Evolutionary conservation across 2,888 invertebrate genomes (phyloP).

Genomic region (Lasioglossum lativentre): DNA sequence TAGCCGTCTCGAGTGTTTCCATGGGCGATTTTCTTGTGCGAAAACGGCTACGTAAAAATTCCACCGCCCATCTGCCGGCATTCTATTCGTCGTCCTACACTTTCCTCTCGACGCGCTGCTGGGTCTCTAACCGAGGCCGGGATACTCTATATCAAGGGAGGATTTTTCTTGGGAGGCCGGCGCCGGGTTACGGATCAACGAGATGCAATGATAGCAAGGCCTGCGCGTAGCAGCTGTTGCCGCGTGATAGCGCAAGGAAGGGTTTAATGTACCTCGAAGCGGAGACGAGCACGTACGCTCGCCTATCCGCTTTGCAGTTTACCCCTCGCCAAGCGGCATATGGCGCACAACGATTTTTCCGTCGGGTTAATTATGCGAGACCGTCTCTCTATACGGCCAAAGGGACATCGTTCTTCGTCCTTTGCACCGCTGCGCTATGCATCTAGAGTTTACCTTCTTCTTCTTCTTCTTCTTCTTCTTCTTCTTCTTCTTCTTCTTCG

Average conservation of each 20-base stretch:
- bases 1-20: neutral
- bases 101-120: neutral
- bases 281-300: conserved; percentile 66
- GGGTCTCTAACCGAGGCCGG: neutral
- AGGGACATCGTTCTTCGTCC: conserved; percentile 66
- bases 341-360: conserved; percentile 81
- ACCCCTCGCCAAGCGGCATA: conserved; percentile 78
- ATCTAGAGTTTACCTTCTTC: neutral
- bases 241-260: conserved; percentile 79
- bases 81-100: neutral
- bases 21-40: neutral
- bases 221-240: conserved; percentile 83
- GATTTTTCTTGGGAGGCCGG: conserved; percentile 34
- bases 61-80: neutral
- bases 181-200: conserved; percentile 56
- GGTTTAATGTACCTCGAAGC: conserved; percentile 76
- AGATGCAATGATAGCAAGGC: conserved; percentile 77
- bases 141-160: conserved; percentile 46
- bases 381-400: conserved; percentile 65
- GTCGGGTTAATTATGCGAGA: conserved; percentile 80
- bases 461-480: neutral
- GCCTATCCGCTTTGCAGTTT: conserved; percentile 72
- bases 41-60: neutral
- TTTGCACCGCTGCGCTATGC: neutral
- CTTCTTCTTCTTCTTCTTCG: neutral